These are phyloP conservation scores for Eupithecia inturbata DNA, from an alignment of 2,888 invertebrate genomes.

Conservation along the genomic window DNA sequence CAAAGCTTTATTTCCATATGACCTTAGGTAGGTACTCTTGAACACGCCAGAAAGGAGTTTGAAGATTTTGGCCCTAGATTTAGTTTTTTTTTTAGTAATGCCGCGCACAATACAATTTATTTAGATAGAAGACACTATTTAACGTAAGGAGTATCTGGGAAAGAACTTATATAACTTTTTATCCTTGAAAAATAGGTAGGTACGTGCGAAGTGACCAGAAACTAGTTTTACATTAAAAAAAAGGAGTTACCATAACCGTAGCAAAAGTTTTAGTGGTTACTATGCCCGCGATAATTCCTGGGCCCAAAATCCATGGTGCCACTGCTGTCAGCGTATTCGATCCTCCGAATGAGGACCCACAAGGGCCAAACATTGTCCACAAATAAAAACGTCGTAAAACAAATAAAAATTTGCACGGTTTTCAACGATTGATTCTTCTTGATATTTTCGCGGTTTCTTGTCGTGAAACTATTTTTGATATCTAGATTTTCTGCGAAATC, in stretches of 20 bases:
- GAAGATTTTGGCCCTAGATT: too few relatives aligned
- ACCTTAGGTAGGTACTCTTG: too few relatives aligned
- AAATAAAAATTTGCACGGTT: not conserved
- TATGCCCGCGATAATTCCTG: conserved; percentile 52
- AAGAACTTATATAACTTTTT: not conserved
- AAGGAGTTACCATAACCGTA: conserved; percentile 44
- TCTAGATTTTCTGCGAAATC: not conserved
- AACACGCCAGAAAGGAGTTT: too few relatives aligned
- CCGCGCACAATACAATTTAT: too few relatives aligned
- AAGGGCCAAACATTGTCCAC: conserved; percentile 31
- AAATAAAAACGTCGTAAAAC: not conserved
- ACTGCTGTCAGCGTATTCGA: conserved; percentile 50
- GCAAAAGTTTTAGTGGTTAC: conserved; percentile 49
- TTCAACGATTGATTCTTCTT: not conserved
- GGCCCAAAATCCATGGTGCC: conserved; percentile 56
- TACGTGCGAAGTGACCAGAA: not conserved
- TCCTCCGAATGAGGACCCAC: conserved; percentile 53
- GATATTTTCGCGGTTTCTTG: not conserved
- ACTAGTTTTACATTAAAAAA: not conserved
- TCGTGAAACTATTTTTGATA: not conserved
- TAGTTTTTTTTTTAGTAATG: too few relatives aligned
- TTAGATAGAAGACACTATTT: too few relatives aligned
- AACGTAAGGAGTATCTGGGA: too few relatives aligned
- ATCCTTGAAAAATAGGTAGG: not conserved
- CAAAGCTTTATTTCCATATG: too few relatives aligned